These are phyloP conservation scores for Orthonevra nobilis DNA, from an alignment of 2,888 invertebrate genomes.

Conservation along the genomic window DNA sequence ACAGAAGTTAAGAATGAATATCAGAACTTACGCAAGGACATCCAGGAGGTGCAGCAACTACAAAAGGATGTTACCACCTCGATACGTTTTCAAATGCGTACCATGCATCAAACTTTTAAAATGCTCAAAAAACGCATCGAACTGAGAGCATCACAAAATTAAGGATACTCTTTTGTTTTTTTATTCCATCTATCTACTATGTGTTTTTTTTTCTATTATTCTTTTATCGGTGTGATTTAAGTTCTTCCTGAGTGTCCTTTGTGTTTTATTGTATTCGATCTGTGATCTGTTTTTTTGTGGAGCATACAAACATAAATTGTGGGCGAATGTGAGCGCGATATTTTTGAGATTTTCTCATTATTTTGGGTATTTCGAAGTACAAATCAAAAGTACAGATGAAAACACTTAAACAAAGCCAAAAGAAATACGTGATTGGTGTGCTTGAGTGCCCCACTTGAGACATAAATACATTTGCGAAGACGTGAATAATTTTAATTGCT, in stretches of 20 bases:
- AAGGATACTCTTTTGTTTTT: not conserved
- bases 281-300: not conserved
- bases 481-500: too few relatives aligned
- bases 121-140: slow-evolving; percentile 86
- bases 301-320: not conserved
- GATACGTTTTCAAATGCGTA: slow-evolving; percentile 85
- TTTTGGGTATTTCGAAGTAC: too few relatives aligned
- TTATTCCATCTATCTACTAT: not conserved
- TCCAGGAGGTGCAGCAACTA: slow-evolving; percentile 89
- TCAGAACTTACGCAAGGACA: slow-evolving; percentile 88
- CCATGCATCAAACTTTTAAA: slow-evolving; percentile 87
- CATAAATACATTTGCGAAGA: too few relatives aligned
- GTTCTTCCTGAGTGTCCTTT: not conserved
- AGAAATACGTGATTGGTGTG: too few relatives aligned
- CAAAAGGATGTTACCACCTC: slow-evolving; percentile 89
- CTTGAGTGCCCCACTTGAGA: too few relatives aligned
- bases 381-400: too few relatives aligned
- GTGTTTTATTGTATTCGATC: not conserved
- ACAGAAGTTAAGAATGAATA: slow-evolving; percentile 90
- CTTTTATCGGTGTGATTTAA: too few relatives aligned
- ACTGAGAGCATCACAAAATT: slow-evolving; percentile 62
- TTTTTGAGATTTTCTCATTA: too few relatives aligned
- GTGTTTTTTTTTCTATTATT: too few relatives aligned
- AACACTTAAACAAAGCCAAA: too few relatives aligned
- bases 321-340: too few relatives aligned